These are phyloP conservation scores for Oryzias woworae DNA, from an alignment of 2,113 vertebrate species.

Conservation along the genomic window DNA sequence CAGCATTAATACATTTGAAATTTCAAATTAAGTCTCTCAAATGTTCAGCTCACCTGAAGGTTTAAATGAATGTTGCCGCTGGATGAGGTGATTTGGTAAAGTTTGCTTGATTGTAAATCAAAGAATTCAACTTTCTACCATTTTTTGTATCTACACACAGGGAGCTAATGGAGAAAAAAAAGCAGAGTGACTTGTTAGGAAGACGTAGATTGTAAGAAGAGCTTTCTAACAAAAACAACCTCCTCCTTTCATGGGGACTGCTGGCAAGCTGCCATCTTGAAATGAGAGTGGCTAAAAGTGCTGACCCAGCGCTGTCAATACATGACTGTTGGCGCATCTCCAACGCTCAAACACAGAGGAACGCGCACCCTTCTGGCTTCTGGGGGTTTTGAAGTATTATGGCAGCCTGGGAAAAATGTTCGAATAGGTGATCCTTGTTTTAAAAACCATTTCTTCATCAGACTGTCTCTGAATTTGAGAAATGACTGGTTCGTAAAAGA, in stretches of 20 bases:
- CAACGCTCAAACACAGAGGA: conserved; percentile 4
- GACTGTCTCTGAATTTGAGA: conserved; percentile 18
- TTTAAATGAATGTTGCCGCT: too few relatives aligned
- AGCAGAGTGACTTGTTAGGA: too few relatives aligned
- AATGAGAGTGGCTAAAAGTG: conserved; percentile 53
- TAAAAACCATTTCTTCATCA: conserved; percentile 9
- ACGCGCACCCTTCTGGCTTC: conserved; percentile 10
- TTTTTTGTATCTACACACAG: too few relatives aligned
- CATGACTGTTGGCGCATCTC: conserved; percentile 40
- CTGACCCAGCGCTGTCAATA: conserved; percentile 58
- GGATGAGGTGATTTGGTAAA: too few relatives aligned
- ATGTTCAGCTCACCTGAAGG: too few relatives aligned
- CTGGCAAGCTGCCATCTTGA: conserved; percentile 48
- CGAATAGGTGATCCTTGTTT: conserved; percentile 9
- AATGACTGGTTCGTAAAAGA: conserved; percentile 15
- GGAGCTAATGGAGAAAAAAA: too few relatives aligned
- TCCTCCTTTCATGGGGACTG: conserved; percentile 16
- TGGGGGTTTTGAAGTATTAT: conserved; percentile 15
- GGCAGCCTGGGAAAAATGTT: background rate
- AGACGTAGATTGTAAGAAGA: too few relatives aligned
- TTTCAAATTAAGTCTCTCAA: too few relatives aligned
- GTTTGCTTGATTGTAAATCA: too few relatives aligned
- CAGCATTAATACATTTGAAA: too few relatives aligned
- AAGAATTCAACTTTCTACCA: too few relatives aligned
- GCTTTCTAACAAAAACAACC: background rate